phyloP scores from a whole-genome alignment of 2,113 vertebrate species.

The Melanocharis versteri region DNA sequence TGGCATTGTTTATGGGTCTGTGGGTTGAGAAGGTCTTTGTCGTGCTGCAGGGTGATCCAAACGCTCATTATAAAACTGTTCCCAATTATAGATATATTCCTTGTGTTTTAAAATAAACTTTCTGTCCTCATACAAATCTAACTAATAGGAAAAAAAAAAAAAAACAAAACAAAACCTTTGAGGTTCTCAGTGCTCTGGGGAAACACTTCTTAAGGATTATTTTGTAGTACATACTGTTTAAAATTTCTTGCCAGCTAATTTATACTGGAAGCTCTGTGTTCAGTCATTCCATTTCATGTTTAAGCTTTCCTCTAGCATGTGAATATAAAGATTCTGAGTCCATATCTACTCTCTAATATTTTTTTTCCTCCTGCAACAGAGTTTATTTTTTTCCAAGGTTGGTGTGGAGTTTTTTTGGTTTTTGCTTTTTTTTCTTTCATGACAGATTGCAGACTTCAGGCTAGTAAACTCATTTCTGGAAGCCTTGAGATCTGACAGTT shows the following conservation, averaged over 20 bases:
- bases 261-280: not conserved
- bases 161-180: not conserved
- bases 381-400: not conserved
- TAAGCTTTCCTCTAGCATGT: not conserved
- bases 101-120: not conserved
- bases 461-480: not conserved
- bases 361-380: not conserved
- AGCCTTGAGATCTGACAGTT: not conserved
- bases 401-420: not conserved
- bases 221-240: not conserved
- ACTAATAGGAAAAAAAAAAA: not conserved
- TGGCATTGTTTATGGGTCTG: not conserved
- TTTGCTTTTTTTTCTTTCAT: not conserved
- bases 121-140: not conserved
- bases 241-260: not conserved
- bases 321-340: not conserved
- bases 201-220: not conserved
- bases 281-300: not conserved
- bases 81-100: not conserved
- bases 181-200: not conserved
- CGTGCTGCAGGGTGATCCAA: not conserved
- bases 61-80: not conserved
- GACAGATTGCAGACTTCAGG: not conserved
- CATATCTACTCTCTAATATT: not conserved
- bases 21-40: not conserved